These are phyloP conservation scores for Xiphydria camelus DNA, from an alignment of 2,888 invertebrate genomes.

Conservation along the genomic window DNA sequence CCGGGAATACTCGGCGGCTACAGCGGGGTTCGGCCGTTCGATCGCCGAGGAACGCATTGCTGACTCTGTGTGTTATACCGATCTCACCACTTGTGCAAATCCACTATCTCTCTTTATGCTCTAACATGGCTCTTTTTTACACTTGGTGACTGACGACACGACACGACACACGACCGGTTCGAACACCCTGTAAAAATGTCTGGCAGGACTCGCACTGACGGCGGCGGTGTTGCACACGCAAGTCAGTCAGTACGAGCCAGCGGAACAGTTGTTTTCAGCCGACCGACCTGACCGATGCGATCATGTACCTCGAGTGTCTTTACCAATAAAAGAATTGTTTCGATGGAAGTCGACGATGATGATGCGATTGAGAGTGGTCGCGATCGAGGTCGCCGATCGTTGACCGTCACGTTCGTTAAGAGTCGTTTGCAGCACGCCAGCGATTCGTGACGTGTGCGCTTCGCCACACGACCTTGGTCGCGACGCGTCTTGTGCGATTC, in stretches of 20 bases:
- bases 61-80: slow-evolving; percentile 54
- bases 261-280: slow-evolving; percentile 56
- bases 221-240: too few species aligned
- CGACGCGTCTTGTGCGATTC: too few species aligned
- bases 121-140: too few species aligned
- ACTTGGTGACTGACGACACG: slow-evolving; percentile 43
- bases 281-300: slow-evolving; percentile 28
- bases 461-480: too few species aligned
- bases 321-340: slow-evolving; percentile 24
- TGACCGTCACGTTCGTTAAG: not conserved
- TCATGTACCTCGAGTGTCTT: slow-evolving; percentile 25
- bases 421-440: too few species aligned
- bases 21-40: slow-evolving; percentile 40
- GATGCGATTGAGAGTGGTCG: not conserved
- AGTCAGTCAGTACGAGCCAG: too few species aligned
- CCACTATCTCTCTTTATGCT: slow-evolving; percentile 33
- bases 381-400: not conserved
- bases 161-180: too few species aligned
- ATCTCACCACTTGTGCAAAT: slow-evolving; percentile 24
- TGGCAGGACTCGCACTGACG: too few species aligned
- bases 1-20: too few species aligned
- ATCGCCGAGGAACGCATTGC: slow-evolving; percentile 52
- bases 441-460: too few species aligned
- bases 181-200: too few species aligned
- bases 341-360: not conserved